Evolutionary conservation across 2,888 invertebrate genomes (phyloP).

Genomic region (Argyra leucocephala): DNA sequence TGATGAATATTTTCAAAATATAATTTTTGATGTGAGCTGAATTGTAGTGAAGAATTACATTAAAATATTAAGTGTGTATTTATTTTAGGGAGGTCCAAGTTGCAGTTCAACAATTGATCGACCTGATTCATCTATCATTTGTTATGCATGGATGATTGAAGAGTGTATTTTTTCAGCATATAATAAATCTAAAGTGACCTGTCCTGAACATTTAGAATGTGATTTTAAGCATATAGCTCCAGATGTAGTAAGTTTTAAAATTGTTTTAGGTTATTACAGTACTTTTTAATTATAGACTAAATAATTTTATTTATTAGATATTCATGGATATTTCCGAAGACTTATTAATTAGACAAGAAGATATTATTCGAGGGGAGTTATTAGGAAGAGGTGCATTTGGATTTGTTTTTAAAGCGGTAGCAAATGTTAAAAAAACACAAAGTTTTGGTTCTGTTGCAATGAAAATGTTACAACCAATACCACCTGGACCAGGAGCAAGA

Average conservation of each 20-base stretch:
- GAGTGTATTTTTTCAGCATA: slow-evolving; percentile 88
- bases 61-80: not conserved
- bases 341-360: slow-evolving; percentile 71
- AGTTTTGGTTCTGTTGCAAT: slow-evolving; percentile 69
- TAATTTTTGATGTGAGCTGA: not conserved
- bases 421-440: slow-evolving; percentile 51
- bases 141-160: slow-evolving; percentile 85
- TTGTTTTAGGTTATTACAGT: no score
- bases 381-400: slow-evolving; percentile 97
- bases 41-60: not conserved
- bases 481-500: slow-evolving; percentile 54
- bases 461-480: slow-evolving; percentile 91
- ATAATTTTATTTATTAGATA: slow-evolving; percentile 47
- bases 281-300: no score
- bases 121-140: slow-evolving; percentile 47
- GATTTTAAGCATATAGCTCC: slow-evolving; percentile 77
- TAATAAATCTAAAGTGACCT: slow-evolving; percentile 58
- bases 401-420: slow-evolving; percentile 80
- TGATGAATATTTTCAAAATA: slow-evolving; percentile 8
- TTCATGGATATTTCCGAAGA: slow-evolving; percentile 80
- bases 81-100: slow-evolving; percentile 51
- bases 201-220: slow-evolving; percentile 70
- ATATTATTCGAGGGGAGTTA: slow-evolving; percentile 63
- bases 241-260: slow-evolving; percentile 59
- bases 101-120: slow-evolving; percentile 77